A percentile compares a stretch with the other conserved stretches of the same genome.
phyloP scores from a whole-genome alignment of 2,113 vertebrate genomes.

The Prochilodus magdalenae region DNA sequence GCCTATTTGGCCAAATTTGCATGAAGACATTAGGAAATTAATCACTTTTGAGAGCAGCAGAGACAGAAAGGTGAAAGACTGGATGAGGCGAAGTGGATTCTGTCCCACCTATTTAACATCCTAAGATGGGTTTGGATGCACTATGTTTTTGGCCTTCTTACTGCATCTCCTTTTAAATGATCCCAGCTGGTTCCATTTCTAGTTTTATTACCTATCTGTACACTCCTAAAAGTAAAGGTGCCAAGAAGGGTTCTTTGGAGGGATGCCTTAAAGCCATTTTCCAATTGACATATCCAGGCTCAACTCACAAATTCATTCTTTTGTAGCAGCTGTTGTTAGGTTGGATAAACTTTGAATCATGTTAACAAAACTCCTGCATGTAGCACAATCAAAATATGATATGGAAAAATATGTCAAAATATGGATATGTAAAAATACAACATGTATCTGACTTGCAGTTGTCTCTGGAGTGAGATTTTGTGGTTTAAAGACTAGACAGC shows the following conservation, averaged over 20 bases:
- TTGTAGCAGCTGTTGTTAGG: too few relatives aligned
- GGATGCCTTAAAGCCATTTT: not conserved
- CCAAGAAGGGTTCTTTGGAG: not conserved
- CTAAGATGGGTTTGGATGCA: constrained; percentile 14
- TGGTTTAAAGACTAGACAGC: too few relatives aligned
- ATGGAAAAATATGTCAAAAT: too few relatives aligned
- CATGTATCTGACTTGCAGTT: too few relatives aligned
- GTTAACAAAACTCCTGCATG: too few relatives aligned
- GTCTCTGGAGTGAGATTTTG: too few relatives aligned
- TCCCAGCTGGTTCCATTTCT: constrained; percentile 60
- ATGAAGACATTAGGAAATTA: constrained; percentile 75
- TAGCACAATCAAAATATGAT: too few relatives aligned
- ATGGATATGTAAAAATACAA: too few relatives aligned
- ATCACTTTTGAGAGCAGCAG: constrained; percentile 74
- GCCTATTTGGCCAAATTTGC: constrained; percentile 71
- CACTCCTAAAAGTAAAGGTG: not conserved
- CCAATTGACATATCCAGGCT: too few relatives aligned
- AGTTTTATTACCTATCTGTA: constrained; percentile 9
- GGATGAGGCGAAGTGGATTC: constrained; percentile 65
- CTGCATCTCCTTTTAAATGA: constrained; percentile 46
- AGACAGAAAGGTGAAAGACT: constrained; percentile 61
- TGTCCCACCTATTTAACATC: constrained; percentile 68
- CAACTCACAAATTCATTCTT: too few relatives aligned
- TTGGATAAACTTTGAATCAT: too few relatives aligned
- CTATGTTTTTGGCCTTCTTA: constrained; percentile 38